A percentile compares a stretch with the other conserved stretches of the same genome.
phyloP scores from a whole-genome alignment of 2,113 vertebrate genomes.

The Oncorhynchus keta region DNA sequence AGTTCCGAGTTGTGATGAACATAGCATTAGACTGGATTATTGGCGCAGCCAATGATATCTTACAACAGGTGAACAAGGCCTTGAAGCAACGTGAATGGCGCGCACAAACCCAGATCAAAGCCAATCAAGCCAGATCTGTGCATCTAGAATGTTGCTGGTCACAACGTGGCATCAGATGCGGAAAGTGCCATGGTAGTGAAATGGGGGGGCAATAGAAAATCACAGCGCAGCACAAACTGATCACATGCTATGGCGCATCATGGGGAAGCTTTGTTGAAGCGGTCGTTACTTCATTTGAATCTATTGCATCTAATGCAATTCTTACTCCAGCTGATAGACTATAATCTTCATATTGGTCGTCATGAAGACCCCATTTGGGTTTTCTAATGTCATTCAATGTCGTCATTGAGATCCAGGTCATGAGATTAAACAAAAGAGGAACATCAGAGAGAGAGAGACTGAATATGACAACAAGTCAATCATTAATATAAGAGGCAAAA shows the following conservation, averaged over 20 bases:
- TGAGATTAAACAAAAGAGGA: no score
- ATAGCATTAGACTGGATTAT: no score
- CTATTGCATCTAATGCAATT: no score
- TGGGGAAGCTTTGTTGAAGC: neutral
- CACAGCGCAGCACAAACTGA: slow-evolving; percentile 78
- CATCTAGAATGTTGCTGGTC: neutral
- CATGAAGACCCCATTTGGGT: no score
- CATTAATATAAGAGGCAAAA: neutral
- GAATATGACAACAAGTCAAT: neutral
- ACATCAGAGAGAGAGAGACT: neutral
- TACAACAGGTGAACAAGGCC: slow-evolving; percentile 10
- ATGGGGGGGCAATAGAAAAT: slow-evolving; percentile 74
- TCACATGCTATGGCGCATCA: slow-evolving; percentile 27
- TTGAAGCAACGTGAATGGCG: slow-evolving; percentile 14
- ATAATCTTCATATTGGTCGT: no score
- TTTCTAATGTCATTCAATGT: no score
- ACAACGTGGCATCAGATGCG: neutral
- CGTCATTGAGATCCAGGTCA: no score
- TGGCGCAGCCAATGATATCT: slow-evolving; percentile 46
- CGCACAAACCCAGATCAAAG: slow-evolving; percentile 69
- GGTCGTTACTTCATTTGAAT: neutral
- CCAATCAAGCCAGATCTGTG: slow-evolving; percentile 58
- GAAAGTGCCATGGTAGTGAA: neutral
- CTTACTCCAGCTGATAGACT: no score
- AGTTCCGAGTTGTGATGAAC: no score